A percentile compares a stretch with the other conserved stretches of the same genome.
phyloP scores from a whole-genome alignment of 2,113 vertebrate genomes.

The Thunnus thynnus region DNA sequence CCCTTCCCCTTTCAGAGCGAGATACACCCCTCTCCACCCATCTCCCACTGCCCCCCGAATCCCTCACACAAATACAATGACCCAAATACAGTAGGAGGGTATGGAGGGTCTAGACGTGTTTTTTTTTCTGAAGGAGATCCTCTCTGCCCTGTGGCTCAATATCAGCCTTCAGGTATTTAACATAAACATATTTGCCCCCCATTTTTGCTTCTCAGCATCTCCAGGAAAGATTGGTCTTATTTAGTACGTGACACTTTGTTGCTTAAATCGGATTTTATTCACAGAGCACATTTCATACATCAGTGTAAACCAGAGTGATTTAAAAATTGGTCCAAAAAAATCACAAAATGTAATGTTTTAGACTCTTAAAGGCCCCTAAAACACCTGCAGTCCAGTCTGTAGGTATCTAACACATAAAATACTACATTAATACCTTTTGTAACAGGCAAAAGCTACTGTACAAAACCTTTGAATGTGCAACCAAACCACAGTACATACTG shows the following conservation, averaged over 20 bases:
- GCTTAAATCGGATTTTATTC: background rate
- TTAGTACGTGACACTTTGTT: background rate
- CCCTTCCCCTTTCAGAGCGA: slow-evolving; percentile 66
- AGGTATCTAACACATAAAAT: slow-evolving; percentile 16
- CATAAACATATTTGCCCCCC: slow-evolving; percentile 15
- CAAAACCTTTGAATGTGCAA: slow-evolving; percentile 46
- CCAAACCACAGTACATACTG: slow-evolving; percentile 24
- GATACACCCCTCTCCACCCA: slow-evolving; percentile 75
- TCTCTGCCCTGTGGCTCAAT: slow-evolving; percentile 46
- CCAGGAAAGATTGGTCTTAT: background rate
- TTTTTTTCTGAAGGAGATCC: slow-evolving; percentile 29
- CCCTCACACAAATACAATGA: slow-evolving; percentile 83
- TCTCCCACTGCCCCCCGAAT: slow-evolving; percentile 66
- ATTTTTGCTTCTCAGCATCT: background rate
- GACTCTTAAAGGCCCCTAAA: slow-evolving; percentile 4
- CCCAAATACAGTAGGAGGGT: slow-evolving; percentile 67
- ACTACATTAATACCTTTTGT: slow-evolving; percentile 9
- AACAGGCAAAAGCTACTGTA: background rate
- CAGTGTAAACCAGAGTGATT: background rate
- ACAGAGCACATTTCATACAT: too few relatives aligned
- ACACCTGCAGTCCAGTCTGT: slow-evolving; percentile 57
- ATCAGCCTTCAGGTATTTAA: slow-evolving; percentile 42
- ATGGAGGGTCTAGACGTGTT: slow-evolving; percentile 47
- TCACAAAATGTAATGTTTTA: background rate
- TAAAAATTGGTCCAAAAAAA: too few relatives aligned